These are phyloP conservation scores for Lathamus discolor DNA, from an alignment of 2,113 vertebrate species.

Conservation along the genomic window DNA sequence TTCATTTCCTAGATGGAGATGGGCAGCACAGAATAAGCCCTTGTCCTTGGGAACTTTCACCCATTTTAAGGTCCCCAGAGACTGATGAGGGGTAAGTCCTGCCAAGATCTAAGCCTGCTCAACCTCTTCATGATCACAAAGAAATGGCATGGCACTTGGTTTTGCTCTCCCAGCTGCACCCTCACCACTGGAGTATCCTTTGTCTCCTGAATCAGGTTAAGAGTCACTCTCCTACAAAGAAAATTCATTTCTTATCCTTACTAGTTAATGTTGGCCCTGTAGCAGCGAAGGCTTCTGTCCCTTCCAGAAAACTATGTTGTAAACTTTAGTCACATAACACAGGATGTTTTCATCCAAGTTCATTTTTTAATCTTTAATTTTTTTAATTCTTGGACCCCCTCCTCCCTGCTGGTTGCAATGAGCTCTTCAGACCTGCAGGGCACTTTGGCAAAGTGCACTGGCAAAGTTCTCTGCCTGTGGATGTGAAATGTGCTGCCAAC, in stretches of 20 bases:
- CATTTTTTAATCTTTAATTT: neutral
- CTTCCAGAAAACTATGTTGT: neutral
- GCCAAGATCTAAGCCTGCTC: neutral
- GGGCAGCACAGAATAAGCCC: neutral
- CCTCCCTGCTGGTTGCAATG: neutral
- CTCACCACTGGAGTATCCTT: neutral
- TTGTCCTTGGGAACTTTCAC: neutral
- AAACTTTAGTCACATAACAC: neutral
- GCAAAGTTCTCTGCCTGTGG: neutral
- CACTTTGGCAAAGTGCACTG: accelerated
- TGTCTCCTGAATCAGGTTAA: neutral
- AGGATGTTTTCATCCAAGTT: neutral
- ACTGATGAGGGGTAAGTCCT: neutral
- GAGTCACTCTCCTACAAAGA: neutral
- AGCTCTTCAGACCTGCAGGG: neutral
- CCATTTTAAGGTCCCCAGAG: neutral
- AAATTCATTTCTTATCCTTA: neutral
- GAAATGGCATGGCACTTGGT: neutral
- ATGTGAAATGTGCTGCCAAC: accelerated
- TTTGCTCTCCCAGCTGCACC: neutral
- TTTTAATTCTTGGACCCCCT: neutral
- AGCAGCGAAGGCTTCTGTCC: neutral
- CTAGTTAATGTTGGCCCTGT: neutral
- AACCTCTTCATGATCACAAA: neutral
- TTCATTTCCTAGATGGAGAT: neutral